phyloP scores from a whole-genome alignment of 2,888 invertebrate species.

The Synanthedon tipuliformis region DNA sequence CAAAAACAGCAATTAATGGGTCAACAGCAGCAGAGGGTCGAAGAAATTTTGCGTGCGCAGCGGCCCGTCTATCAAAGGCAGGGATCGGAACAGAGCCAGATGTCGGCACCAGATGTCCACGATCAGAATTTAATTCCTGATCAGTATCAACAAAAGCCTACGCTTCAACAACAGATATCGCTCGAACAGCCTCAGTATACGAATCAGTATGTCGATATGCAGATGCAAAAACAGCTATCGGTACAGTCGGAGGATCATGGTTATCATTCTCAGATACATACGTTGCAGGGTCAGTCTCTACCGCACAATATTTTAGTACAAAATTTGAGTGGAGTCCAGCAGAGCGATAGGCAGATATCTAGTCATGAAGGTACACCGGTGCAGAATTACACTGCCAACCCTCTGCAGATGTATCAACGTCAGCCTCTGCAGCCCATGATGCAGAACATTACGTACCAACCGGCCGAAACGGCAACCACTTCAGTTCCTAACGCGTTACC shows the following conservation, averaged over 20 bases:
- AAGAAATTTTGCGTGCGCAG: conserved; percentile 46
- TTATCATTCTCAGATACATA: conserved; percentile 38
- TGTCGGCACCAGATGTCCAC: conserved; percentile 44
- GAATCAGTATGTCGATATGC: conserved; percentile 34
- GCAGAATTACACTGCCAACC: conserved; percentile 58
- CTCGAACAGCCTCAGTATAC: conserved; percentile 49
- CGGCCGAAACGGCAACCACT: conserved; percentile 23
- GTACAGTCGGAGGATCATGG: conserved; percentile 40
- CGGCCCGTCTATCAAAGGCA: conserved; percentile 56
- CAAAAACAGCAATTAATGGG: conserved; percentile 65
- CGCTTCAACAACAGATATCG: conserved; percentile 49
- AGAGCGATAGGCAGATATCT: conserved; percentile 61
- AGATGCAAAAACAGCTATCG: conserved; percentile 40
- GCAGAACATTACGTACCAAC: conserved; percentile 22
- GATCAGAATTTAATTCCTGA: conserved; percentile 42
- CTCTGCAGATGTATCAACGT: conserved; percentile 57
- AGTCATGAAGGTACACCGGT: conserved; percentile 66
- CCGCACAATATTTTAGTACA: conserved; percentile 55
- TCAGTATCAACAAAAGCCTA: conserved; percentile 37
- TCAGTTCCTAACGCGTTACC: conserved; percentile 16
- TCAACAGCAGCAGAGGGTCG: conserved; percentile 64
- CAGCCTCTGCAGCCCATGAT: conserved; percentile 31
- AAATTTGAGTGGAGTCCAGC: conserved; percentile 45
- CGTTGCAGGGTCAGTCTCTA: conserved; percentile 51
- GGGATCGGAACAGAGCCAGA: conserved; percentile 58